Evolutionary conservation across 2,888 invertebrate species (phyloP).

Genomic region (Pemphredon lugubris): DNA sequence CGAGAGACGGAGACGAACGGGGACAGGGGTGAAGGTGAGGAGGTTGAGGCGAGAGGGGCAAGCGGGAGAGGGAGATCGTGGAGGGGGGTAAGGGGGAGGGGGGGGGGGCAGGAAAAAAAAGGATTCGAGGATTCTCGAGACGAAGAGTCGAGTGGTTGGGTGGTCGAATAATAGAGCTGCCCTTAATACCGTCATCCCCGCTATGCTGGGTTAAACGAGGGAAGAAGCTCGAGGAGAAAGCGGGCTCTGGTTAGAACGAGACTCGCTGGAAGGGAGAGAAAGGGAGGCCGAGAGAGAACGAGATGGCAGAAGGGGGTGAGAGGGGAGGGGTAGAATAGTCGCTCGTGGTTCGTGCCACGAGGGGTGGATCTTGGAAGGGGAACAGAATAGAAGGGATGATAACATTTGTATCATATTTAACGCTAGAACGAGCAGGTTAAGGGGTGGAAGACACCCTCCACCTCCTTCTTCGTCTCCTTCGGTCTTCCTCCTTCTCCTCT

Average conservation of each 20-base stretch:
- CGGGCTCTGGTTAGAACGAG: constrained; percentile 48
- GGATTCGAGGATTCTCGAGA: constrained; percentile 73
- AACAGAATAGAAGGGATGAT: constrained; percentile 77
- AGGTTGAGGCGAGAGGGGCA: constrained; percentile 6
- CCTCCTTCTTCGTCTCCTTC: constrained; percentile 49
- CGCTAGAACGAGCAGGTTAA: constrained; percentile 77
- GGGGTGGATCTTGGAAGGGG: constrained; percentile 50
- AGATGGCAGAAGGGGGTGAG: constrained; percentile 11
- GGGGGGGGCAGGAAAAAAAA: constrained; percentile 53
- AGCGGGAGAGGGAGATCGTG: constrained; percentile 8
- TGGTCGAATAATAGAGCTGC: constrained; percentile 77
- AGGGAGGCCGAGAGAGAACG: constrained; percentile 10
- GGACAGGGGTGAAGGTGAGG: constrained; percentile 10
- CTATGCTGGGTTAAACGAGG: constrained; percentile 66
- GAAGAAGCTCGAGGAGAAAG: constrained; percentile 65
- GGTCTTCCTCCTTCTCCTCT: constrained; percentile 34
- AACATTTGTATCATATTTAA: constrained; percentile 80
- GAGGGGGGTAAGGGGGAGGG: constrained; percentile 34
- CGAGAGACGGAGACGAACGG: constrained; percentile 2
- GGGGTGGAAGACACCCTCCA: constrained; percentile 70
- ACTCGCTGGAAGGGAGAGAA: constrained; percentile 35
- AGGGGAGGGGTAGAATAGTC: constrained; percentile 41
- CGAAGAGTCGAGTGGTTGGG: constrained; percentile 71
- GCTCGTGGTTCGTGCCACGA: constrained; percentile 54
- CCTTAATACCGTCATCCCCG: constrained; percentile 76